Base-by-base conservation (phyloP, 2,797 vertebrate genomes). In the Oophaga sylvatica region DNA sequence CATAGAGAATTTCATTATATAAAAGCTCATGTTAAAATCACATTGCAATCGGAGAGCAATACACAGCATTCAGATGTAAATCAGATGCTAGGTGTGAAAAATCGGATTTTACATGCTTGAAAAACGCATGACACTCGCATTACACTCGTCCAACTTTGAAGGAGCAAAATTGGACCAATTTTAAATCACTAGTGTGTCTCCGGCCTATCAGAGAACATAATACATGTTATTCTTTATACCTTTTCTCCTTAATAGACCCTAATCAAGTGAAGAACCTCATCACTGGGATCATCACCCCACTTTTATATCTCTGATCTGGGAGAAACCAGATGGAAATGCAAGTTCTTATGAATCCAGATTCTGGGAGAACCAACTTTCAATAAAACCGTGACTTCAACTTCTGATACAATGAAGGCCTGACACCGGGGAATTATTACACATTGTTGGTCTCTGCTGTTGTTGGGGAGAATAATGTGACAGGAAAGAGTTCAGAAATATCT, bases 361-460 rank as follows among this genome's bases (percentile, higher is more conserved):
- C 60, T 63, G 19, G 60, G 20, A 63, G 17, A 63, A 22, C 60
- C 60, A 45, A 85, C 19, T 85, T 78, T 12, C 8, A 11, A 22
- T 26, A 20, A 8, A 48, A 48, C 41, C 26, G 59, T 45, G 41
- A 81, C 0, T 60, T 15, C 35, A 76, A 75, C 35, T 48, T 75
- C 70, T 16, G 63, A n/a, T 10, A 48, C n/a, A 31, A 19, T 79
- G 48, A 48, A 5, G 5, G 57, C 45, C 60, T 86, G 45, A 80
- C 19, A 19, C 78, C 85, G 45, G 85, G 85, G 19, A 86, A 62
- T 71, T 62, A 59, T 80, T 86, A 86, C 67, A 86, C 60, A 45
- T 60, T 84, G 1, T 7, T 57, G 22, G 15, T 84, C 6, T 29
- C 35, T 75, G 71, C 83, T 26, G 2, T 35, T n/a, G 56, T 35